Conservation (phyloP, 2,797 vertebrate genomes). For the Ptychobarbus kaznakovi region DNA sequence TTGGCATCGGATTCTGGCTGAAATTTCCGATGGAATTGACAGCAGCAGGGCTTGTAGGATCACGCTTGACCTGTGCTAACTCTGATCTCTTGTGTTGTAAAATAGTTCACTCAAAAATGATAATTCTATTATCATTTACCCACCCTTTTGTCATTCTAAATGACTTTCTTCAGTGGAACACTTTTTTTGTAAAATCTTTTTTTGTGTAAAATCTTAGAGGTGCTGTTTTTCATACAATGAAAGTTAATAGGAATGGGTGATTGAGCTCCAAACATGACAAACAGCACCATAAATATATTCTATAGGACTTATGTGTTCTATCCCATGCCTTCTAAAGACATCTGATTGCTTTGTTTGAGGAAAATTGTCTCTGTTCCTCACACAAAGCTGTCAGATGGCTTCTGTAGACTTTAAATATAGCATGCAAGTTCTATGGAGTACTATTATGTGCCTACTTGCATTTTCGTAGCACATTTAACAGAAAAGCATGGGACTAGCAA, state of each 20-base stretch:
- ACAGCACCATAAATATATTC: background rate
- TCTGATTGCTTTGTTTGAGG: background rate
- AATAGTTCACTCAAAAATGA: slow-evolving; percentile 5
- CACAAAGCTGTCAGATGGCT: background rate
- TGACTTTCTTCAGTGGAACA: background rate
- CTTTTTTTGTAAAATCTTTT: too few species aligned
- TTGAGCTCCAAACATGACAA: background rate
- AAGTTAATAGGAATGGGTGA: background rate
- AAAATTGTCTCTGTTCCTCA: background rate
- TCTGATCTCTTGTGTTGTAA: slow-evolving; percentile 36
- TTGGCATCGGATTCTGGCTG: slow-evolving; percentile 5
- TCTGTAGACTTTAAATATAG: background rate
- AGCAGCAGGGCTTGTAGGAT: slow-evolving; percentile 1
- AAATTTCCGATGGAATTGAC: slow-evolving; percentile 34
- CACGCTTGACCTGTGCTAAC: slow-evolving; percentile 13
- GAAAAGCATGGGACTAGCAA: background rate
- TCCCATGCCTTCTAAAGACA: background rate
- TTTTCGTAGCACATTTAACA: background rate
- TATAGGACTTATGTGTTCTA: background rate
- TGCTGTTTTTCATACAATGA: background rate
- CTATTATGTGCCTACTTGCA: background rate
- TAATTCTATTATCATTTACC: background rate
- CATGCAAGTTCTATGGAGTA: background rate
- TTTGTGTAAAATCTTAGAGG: background rate
- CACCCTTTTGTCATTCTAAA: background rate